These are phyloP conservation scores for Lepas anatifera DNA, from an alignment of 2,888 invertebrate species.

Conservation along the genomic window DNA sequence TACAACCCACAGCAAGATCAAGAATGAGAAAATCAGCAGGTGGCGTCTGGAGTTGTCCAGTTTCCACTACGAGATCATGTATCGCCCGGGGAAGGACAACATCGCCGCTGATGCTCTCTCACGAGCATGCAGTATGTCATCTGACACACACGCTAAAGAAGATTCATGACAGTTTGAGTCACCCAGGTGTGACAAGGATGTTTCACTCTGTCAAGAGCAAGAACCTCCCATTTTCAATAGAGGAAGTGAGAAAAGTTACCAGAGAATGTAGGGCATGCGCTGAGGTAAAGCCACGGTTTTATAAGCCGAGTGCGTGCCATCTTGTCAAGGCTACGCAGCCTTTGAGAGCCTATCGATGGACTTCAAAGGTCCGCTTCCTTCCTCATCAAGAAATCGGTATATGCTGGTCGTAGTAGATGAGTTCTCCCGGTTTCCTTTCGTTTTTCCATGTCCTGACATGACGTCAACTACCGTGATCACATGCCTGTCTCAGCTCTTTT, in stretches of 20 bases:
- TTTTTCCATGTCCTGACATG: conserved; percentile 24
- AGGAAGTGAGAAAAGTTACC: too few relatives aligned
- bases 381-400: conserved; percentile 21
- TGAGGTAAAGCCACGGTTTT: conserved; percentile 18
- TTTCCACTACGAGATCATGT: conserved; percentile 13
- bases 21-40: too few relatives aligned
- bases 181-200: too few relatives aligned
- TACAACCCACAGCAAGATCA: background rate
- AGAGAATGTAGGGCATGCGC: conserved; percentile 15
- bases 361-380: conserved; percentile 25
- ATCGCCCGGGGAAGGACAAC: conserved; percentile 12
- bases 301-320: too few relatives aligned
- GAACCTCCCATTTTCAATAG: too few relatives aligned
- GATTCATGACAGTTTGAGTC: too few relatives aligned
- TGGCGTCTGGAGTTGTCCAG: conserved; percentile 14
- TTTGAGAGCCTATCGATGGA: too few relatives aligned
- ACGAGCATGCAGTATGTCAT: background rate
- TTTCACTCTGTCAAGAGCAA: too few relatives aligned
- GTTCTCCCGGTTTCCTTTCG: too few relatives aligned
- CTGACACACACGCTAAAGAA: background rate
- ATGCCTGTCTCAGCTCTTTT: conserved; percentile 22
- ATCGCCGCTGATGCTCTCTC: conserved; percentile 12
- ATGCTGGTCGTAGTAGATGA: conserved; percentile 23
- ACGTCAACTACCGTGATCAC: conserved; percentile 20
- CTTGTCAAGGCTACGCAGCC: conserved; percentile 25